Percentiles rank a stretch among this genome's conserved stretches.
Evolutionary conservation across 2,888 invertebrate genomes (phyloP).

Genomic region (Amphipoea lucens): DNA sequence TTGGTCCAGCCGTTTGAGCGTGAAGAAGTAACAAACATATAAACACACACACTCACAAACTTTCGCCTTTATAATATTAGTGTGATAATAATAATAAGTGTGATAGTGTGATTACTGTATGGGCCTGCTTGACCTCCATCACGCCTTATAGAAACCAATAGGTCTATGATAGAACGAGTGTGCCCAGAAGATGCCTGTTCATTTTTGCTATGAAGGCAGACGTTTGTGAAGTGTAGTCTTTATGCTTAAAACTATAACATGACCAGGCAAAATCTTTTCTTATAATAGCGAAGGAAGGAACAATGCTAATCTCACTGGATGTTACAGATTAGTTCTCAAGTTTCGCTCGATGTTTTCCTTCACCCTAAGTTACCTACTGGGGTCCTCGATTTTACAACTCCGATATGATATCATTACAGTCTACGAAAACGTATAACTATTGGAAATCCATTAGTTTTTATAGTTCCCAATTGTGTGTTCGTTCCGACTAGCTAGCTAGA

Average conservation of each 20-base stretch:
- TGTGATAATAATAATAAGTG: too few species aligned
- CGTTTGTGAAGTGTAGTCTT: neutral
- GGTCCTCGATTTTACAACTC: neutral
- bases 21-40: too few species aligned
- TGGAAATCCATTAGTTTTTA: slow-evolving; percentile 51
- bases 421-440: slow-evolving; percentile 31
- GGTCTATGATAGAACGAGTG: too few species aligned
- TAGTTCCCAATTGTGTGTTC: slow-evolving; percentile 21
- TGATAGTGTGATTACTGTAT: too few species aligned
- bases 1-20: too few species aligned
- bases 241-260: neutral
- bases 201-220: too few species aligned
- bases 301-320: neutral
- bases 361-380: neutral
- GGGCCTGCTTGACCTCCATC: too few species aligned
- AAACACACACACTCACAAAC: too few species aligned
- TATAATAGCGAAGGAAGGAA: neutral
- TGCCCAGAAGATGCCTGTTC: neutral
- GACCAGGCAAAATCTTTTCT: neutral
- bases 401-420: neutral
- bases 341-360: neutral
- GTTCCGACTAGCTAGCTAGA: slow-evolving; percentile 17
- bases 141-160: too few species aligned
- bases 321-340: neutral
- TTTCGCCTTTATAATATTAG: too few species aligned